Percentiles rank a stretch among this genome's conserved stretches.
Evolutionary conservation across 2,888 invertebrate genomes (phyloP).

Genomic region (Andricus quercusramuli): DNA sequence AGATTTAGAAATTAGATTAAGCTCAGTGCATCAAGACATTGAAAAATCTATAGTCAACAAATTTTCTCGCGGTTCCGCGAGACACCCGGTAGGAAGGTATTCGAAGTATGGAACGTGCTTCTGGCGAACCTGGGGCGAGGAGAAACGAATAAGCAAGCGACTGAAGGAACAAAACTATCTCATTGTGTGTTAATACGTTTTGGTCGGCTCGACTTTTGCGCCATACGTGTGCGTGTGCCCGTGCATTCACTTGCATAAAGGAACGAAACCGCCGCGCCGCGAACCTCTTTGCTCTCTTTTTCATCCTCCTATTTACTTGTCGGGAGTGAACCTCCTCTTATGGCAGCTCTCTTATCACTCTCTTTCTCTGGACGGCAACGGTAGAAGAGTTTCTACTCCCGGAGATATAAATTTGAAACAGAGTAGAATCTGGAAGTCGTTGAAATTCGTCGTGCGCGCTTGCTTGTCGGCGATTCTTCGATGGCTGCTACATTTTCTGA

Average conservation of each 20-base stretch:
- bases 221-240: conserved; percentile 48
- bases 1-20: too few species aligned
- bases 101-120: conserved; percentile 67
- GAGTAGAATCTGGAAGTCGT: conserved; percentile 48
- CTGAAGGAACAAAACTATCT: conserved; percentile 77
- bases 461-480: conserved; percentile 26
- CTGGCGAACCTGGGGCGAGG: conserved; percentile 57
- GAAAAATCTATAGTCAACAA: background rate
- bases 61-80: conserved; percentile 34
- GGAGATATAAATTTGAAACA: conserved; percentile 49
- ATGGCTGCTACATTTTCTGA: conserved; percentile 31
- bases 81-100: conserved; percentile 66
- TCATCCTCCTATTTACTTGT: conserved; percentile 50
- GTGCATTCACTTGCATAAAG: conserved; percentile 50
- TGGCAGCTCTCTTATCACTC: conserved; percentile 57
- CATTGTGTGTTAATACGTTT: conserved; percentile 79
- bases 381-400: conserved; percentile 42
- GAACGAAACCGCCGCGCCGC: conserved; percentile 52
- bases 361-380: conserved; percentile 40
- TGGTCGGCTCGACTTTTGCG: conserved; percentile 66
- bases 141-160: conserved; percentile 66
- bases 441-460: conserved; percentile 42
- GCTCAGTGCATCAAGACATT: background rate
- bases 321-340: conserved; percentile 53
- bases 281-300: conserved; percentile 45